Percentiles rank a stretch among this genome's conserved stretches.
phyloP scores from a whole-genome alignment of 2,888 invertebrate species.

The Trichopoda pennipes region DNA sequence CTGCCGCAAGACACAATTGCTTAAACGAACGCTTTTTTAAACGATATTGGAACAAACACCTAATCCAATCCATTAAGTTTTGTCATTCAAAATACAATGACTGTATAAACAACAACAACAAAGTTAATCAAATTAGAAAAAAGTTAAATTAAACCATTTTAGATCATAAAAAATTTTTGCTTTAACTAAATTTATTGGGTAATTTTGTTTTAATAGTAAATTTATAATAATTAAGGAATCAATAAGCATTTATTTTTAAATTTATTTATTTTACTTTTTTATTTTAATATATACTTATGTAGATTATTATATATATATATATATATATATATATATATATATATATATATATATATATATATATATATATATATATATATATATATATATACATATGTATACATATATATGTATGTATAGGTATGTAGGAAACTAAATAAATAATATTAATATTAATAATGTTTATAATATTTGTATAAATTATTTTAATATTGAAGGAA shows the following conservation, averaged over 20 bases:
- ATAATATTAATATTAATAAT: neutral
- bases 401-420: neutral
- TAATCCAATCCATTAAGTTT: constrained; percentile 31
- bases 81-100: neutral
- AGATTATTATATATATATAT: neutral
- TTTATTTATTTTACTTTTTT: neutral
- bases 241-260: constrained; percentile 15
- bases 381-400: neutral
- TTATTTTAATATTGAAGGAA: neutral
- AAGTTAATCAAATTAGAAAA: constrained; percentile 74
- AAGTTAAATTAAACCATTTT: constrained; percentile 65
- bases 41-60: constrained; percentile 5
- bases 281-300: neutral
- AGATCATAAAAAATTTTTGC: constrained; percentile 77
- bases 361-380: neutral
- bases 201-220: constrained; percentile 70
- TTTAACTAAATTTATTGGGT: constrained; percentile 84
- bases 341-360: neutral
- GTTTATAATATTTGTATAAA: neutral
- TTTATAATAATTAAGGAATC: constrained; percentile 12
- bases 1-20: constrained; percentile 75
- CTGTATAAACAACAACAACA: constrained; percentile 35
- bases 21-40: constrained; percentile 62
- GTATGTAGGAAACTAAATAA: neutral
- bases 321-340: neutral